A percentile compares a stretch with the other conserved stretches of the same genome.
Evolutionary conservation across 2,113 vertebrate species (phyloP).

Genomic region (Pantherophis guttatus): DNA sequence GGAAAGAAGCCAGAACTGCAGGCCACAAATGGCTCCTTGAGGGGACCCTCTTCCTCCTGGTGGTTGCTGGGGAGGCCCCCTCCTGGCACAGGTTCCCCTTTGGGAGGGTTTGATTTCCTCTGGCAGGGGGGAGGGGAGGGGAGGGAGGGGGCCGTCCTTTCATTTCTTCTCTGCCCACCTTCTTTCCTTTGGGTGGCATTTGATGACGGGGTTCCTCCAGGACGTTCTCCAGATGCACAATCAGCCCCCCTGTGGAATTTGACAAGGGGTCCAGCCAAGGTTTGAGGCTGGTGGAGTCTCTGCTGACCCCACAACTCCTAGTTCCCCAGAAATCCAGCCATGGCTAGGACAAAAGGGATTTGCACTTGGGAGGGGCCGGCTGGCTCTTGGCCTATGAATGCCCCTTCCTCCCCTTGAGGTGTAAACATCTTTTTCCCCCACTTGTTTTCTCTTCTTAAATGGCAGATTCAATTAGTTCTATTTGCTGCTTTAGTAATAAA

Average conservation of each 20-base stretch:
- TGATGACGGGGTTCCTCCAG: background rate
- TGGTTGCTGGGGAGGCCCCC: background rate
- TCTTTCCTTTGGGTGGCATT: background rate
- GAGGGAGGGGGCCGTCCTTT: background rate
- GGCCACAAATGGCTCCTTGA: background rate
- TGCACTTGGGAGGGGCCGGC: slow-evolving; percentile 37
- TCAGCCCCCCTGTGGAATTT: background rate
- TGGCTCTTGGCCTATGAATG: slow-evolving; percentile 47
- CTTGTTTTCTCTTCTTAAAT: slow-evolving; percentile 22
- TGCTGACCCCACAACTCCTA: background rate
- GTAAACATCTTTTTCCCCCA: background rate
- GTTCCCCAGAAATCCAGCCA: background rate
- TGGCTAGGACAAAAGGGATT: slow-evolving; percentile 46
- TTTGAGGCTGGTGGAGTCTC: background rate
- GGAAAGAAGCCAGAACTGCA: background rate
- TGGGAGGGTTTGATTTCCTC: background rate
- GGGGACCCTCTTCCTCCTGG: background rate
- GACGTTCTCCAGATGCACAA: background rate
- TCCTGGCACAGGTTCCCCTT: background rate
- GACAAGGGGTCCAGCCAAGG: background rate
- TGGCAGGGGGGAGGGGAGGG: background rate
- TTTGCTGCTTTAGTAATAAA: slow-evolving; percentile 76
- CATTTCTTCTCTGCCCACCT: background rate
- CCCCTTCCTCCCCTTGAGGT: slow-evolving; percentile 30
- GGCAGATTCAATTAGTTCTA: slow-evolving; percentile 73